A percentile compares a stretch with the other conserved stretches of the same genome.
Conservation (phyloP, 2,888 invertebrate species). For the Stegana nigrithorax region DNA sequence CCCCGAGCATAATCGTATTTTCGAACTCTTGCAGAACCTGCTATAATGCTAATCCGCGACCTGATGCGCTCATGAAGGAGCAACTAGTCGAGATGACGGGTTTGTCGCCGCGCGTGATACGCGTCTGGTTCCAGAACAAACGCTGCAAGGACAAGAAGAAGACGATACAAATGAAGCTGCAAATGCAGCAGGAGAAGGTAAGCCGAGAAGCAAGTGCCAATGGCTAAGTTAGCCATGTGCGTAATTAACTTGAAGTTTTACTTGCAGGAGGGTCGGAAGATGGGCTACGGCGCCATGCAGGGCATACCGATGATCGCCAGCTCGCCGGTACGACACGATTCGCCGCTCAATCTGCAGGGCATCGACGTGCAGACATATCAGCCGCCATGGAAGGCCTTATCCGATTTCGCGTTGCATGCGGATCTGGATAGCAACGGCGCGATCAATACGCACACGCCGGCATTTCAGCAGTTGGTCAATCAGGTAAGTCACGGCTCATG, state of each 20-base stretch:
- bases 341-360: constrained; percentile 86
- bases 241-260: background rate
- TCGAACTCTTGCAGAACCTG: constrained; percentile 76
- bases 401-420: constrained; percentile 94
- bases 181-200: constrained; percentile 98
- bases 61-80: constrained; percentile 99
- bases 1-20: background rate
- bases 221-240: background rate
- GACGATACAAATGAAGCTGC: constrained; percentile 95
- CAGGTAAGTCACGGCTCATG: too few relatives aligned
- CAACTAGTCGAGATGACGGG: constrained; percentile 99
- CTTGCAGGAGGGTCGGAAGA: constrained; percentile 90
- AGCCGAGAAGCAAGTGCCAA: constrained; percentile 39
- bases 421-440: constrained; percentile 82
- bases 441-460: constrained; percentile 87
- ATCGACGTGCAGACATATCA: constrained; percentile 92
- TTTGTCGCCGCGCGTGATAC: constrained; percentile 95
- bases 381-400: constrained; percentile 96
- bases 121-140: constrained; percentile 99
- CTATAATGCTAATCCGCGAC: constrained; percentile 97
- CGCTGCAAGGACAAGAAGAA: constrained; percentile 98
- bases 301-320: constrained; percentile 98
- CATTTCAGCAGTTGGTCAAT: constrained; percentile 96
- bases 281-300: constrained; percentile 94
- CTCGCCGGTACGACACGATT: constrained; percentile 91